Base-by-base conservation (phyloP, 2,797 vertebrate species). In the Apogon talboti region DNA sequence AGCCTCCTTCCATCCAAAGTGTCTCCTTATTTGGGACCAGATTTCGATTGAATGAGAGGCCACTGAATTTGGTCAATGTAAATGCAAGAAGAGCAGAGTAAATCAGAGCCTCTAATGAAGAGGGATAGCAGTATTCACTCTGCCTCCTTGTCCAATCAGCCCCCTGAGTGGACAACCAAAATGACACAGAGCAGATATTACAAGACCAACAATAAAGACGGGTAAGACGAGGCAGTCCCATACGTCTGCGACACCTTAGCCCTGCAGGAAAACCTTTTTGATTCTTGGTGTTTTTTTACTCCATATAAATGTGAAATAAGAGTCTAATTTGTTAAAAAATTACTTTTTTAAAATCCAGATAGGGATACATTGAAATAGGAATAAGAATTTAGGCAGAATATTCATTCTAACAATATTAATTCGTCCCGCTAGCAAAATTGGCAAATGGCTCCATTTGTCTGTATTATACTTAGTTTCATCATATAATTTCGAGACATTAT, bases 221-320 rank as follows among this genome's bases (percentile, higher is more conserved):
- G 4, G 11, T 11, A 11, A 41, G 14, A 7, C 40, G 14, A 4
- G 40, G 40, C 10, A 41, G 14, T 41, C 40, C 40, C 40, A 41
- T 41, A 4, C 40, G 2, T 13, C 40, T 13, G 11, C 14, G 40
- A 11, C 40, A 41, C 4, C 4, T 3, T 41, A 13, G 40, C 14
- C 40, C 10, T 41, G 40, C 40, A 41, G 10, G 11, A 41, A 41
- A 7, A 13, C 33, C 38, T 41, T 52, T 42, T 38, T 37, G 41
- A 59, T 57, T 51, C 37, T 58, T n/a, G 35, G 35, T 38, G 35
- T 45, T 18, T 45, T 45, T 45, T 15, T 15, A 7, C 11, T 45
- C 43, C 43, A 45, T 45, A 45, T 15, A 45, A 45, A 15, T 45
- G 11, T 7, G 43, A 45, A 2, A 45, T 45, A 16, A 15, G n/a